These are phyloP conservation scores for Mus musculus DNA, from an alignment of 2,113 vertebrate species.

Conservation along the genomic window GRCm39 chr11:50045501-50046000, in stretches of 20 bases:
- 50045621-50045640: accelerated
- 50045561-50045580: not conserved
- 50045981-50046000: slow-evolving; percentile 96
- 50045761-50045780: not conserved
- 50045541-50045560: not conserved
- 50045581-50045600: accelerated
- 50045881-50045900: not conserved
- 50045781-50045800: not conserved
- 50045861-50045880: not conserved
- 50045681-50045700: not conserved
- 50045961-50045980: slow-evolving; percentile 98
- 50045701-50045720: not conserved
- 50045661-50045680: not conserved
- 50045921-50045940: slow-evolving; percentile 96
- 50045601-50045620: not conserved
- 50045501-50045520: no score
- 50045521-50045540: not conserved
- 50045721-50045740: not conserved
- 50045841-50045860: not conserved
- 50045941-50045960: slow-evolving; percentile 97
- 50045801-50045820: not conserved
- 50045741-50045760: not conserved
- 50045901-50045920: slow-evolving; percentile 94
- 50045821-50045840: not conserved
- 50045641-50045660: not conserved